Base-by-base conservation (phyloP, 2,888 invertebrate species). In the Campopleginae sp. region DNA sequence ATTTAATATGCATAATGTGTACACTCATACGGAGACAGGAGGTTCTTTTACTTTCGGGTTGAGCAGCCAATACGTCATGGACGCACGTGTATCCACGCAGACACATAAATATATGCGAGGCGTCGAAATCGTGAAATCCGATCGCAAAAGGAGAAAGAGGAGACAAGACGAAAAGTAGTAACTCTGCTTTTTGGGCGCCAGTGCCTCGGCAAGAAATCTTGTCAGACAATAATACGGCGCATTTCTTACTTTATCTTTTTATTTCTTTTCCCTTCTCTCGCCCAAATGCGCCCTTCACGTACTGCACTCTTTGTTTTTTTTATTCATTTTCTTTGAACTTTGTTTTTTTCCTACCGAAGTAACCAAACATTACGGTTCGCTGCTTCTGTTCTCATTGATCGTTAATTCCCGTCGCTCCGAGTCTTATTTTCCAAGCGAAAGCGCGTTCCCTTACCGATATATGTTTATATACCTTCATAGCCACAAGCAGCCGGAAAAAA, bases 71-170 rank as follows among this genome's bases (percentile, higher is more conserved):
- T 58, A 27, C 54, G 54, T 33, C 33, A 42, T 48, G 17, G 48
- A 46, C 33, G 44, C 58, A 66, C 58, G 38, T 66, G 68, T 33
- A 38, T 58, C 12, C 42, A 58, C 38, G 14, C 0, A 12, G 5
- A 46, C 14, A 33, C 17, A 6, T 19, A 17, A n/a, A 27, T 31
- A 44, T 61, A 23, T 61, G 17, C 31, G 17, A 58, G 42, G 48
- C 42, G 72, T 79, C 72, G 76, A 42, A 54, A 71, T 78, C 83
- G 84, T 84, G 86, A 87, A 87, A 87, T 80, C 68, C 82, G 82
- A 85, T 84, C 85, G 85, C 79, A 84, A 85, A 82, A 80, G 78
- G 81, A 77, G 83, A 86, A 84, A 85, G 81, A 87, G 79, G 74
- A 79, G 76, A 82, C 61, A 71, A 38, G 17, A n/a, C 61, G 65